Evolutionary conservation across 2,888 invertebrate genomes (phyloP).

Genomic region (Trilocha varians): DNA sequence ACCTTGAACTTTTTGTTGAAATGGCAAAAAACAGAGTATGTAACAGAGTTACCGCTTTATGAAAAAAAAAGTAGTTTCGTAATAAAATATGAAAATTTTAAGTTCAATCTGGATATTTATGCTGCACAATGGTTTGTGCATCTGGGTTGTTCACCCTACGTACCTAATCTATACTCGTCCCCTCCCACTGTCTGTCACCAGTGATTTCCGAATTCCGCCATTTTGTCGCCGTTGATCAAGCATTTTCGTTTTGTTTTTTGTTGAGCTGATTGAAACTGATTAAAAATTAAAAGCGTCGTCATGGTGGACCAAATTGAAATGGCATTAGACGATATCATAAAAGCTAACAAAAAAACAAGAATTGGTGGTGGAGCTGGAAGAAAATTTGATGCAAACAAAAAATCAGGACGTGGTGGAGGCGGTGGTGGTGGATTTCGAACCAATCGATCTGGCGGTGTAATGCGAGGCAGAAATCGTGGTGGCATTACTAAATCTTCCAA

Average conservation of each 20-base stretch:
- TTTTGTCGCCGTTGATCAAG: neutral
- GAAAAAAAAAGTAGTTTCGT: too few species aligned
- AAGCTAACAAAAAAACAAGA: constrained; percentile 82
- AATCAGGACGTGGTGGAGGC: constrained; percentile 53
- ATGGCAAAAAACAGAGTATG: too few species aligned
- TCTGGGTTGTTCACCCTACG: too few species aligned
- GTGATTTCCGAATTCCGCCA: too few species aligned
- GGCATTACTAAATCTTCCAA: constrained; percentile 77
- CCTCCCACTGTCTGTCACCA: too few species aligned
- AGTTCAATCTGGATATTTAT: too few species aligned
- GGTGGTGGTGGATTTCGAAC: constrained; percentile 66
- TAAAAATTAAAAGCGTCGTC: constrained; percentile 34
- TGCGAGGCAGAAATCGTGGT: constrained; percentile 82
- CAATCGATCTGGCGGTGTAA: constrained; percentile 70
- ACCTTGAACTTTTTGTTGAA: too few species aligned
- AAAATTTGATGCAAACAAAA: constrained; percentile 53
- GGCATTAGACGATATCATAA: constrained; percentile 98
- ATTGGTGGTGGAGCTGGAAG: constrained; percentile 71
- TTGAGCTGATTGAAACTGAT: neutral
- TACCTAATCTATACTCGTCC: too few species aligned
- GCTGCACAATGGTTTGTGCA: too few species aligned
- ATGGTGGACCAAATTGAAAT: constrained; percentile 97
- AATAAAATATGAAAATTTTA: too few species aligned
- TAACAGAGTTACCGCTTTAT: too few species aligned
- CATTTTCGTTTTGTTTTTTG: neutral